Base-by-base conservation (phyloP, 2,113 vertebrate species). In the Macrotus californicus region DNA sequence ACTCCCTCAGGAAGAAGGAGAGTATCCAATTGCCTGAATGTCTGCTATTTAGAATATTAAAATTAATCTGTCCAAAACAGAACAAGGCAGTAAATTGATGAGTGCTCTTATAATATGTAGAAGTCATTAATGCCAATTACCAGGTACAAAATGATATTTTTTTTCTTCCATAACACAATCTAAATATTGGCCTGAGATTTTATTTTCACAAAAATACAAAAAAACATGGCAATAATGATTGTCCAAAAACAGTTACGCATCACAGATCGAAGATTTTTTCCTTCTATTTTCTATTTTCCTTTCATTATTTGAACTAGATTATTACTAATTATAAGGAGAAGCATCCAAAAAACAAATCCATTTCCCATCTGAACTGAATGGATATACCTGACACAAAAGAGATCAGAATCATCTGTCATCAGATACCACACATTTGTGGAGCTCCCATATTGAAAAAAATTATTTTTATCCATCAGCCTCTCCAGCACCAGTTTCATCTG, bases 241-340 rank as follows among this genome's bases (percentile, higher is more conserved):
- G 61, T 77, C 41, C 14, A 26, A 93, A 93, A 87, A 54, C 11
- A 72, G 41, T 94, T 85, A 82, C 67, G 50, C 31, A 56, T 61
- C 41, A 86, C 59, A 88, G 85, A 88, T 61, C 43, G 16, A 41
- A 92, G 10, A 81, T 56, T 93, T 4, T 93, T 94, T 92, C 76
- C 52, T 96, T 86, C 18, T 1, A 0, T 92, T 96, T 96, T 89
- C 67, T 96, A 87, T 91, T 94, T 97, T 85, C 34, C 5, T 85
- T 26, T 95, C 29, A 81, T 85, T 81, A 87, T 90, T 43, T 88
- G 61, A 72, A 95, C 34, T 43, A 79, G 9, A 79, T 96, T 93
- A 91, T 89, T 91, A 70, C 16, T 94, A 91, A 91, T 81, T 95
- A 66, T 72, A 89, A 76, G 18, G 46, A 91, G 43, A 80, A 89